Conservation (phyloP, 2,113 vertebrate genomes). For the Tonatia bakeri region DNA sequence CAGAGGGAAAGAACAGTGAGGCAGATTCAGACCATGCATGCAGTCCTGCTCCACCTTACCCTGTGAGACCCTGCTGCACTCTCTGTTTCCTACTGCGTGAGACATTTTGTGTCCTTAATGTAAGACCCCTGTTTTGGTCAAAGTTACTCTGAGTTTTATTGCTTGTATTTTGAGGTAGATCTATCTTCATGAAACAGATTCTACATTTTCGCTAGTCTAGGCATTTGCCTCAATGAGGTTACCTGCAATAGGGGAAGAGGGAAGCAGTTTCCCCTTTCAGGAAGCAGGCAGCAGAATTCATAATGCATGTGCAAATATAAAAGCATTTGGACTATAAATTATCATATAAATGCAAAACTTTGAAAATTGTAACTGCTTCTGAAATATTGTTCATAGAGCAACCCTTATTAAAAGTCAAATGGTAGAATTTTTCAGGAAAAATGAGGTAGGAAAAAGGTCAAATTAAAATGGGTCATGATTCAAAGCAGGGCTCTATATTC, state of each 20-base stretch:
- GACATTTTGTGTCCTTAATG: background rate
- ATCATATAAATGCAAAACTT: slow-evolving; percentile 45
- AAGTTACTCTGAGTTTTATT: background rate
- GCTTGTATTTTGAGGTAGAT: background rate
- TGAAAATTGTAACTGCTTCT: slow-evolving; percentile 29
- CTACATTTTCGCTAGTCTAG: background rate
- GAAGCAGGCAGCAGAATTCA: background rate
- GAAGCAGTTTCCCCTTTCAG: background rate
- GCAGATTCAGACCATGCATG: background rate
- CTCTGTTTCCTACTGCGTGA: background rate
- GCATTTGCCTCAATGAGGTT: background rate
- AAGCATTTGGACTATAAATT: background rate
- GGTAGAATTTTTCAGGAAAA: slow-evolving; percentile 19
- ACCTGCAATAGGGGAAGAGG: background rate
- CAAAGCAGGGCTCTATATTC: slow-evolving; percentile 21
- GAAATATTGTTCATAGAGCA: slow-evolving; percentile 6
- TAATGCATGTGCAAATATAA: background rate
- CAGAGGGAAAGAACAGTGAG: background rate
- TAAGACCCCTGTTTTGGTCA: background rate
- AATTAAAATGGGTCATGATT: slow-evolving; percentile 10
- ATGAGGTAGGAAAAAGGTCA: slow-evolving; percentile 20
- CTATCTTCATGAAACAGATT: background rate
- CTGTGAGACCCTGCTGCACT: rapidly evolving
- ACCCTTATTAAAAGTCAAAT: slow-evolving; percentile 21
- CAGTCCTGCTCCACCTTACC: background rate